phyloP scores from a whole-genome alignment of 2,113 vertebrate genomes.

The Hippocampus zosterae region DNA sequence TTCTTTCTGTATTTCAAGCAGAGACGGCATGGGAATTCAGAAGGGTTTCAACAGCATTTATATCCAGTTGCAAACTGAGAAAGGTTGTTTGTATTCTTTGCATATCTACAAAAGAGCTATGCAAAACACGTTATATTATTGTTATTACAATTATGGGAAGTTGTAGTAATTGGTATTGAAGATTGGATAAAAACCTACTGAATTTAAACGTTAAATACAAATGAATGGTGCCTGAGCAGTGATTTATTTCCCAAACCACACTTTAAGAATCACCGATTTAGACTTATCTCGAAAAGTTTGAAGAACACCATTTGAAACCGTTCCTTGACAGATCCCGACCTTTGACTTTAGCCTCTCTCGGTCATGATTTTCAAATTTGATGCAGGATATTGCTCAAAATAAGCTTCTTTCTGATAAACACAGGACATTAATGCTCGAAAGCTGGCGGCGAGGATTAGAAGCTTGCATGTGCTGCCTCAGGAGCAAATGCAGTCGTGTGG shows the following conservation, averaged over 20 bases:
- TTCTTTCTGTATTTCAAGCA: constrained; percentile 64
- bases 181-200: too few relatives aligned
- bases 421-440: background rate
- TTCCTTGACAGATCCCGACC: background rate
- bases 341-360: background rate
- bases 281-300: background rate
- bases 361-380: background rate
- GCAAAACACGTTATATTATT: background rate
- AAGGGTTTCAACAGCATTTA: background rate
- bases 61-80: background rate
- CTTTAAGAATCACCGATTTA: background rate
- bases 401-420: background rate
- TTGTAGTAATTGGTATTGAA: background rate
- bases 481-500: background rate
- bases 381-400: background rate
- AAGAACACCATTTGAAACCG: background rate
- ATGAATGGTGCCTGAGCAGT: background rate
- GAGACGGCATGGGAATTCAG: background rate
- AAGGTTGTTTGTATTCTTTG: background rate
- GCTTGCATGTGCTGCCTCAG: background rate
- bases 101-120: background rate
- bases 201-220: too few relatives aligned
- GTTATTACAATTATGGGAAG: background rate
- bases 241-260: background rate
- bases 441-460: background rate